Conservation (phyloP, 2,113 vertebrate species). For the Odocoileus virginianus region DNA sequence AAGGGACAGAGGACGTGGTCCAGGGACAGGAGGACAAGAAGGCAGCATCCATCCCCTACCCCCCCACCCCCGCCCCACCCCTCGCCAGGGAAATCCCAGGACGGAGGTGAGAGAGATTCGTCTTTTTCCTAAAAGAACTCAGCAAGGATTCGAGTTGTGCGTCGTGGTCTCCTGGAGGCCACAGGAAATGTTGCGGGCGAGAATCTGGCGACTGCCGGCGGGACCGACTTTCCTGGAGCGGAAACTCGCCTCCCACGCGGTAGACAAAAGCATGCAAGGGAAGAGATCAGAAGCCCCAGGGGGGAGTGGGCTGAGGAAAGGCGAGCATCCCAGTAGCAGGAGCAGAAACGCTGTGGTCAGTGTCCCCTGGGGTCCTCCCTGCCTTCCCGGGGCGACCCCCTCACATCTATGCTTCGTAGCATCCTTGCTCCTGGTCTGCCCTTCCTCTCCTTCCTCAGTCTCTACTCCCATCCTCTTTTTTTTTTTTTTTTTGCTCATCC, state of each 20-base stretch:
- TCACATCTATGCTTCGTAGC: accelerated
- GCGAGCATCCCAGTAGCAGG: accelerated
- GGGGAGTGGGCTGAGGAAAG: background rate
- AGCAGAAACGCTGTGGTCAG: accelerated
- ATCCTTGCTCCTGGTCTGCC: accelerated
- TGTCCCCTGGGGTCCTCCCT: accelerated
- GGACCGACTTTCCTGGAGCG: background rate
- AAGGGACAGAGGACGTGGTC: accelerated
- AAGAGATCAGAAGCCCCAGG: accelerated
- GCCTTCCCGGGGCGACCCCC: accelerated
- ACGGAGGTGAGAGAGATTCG: accelerated
- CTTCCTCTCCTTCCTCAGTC: background rate
- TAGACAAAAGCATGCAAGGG: accelerated
- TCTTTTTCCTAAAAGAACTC: background rate
- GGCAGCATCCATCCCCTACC: accelerated
- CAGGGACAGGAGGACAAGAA: accelerated
- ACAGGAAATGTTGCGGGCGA: background rate
- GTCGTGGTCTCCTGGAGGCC: background rate
- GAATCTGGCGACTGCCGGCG: background rate
- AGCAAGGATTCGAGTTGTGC: accelerated
- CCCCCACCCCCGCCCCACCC: accelerated
- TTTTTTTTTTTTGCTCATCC: accelerated
- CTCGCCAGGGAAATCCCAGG: background rate
- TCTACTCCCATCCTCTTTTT: too few relatives aligned
- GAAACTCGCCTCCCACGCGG: accelerated